These are phyloP conservation scores for Lithophane leautieri DNA, from an alignment of 2,888 invertebrate species.

Conservation along the genomic window DNA sequence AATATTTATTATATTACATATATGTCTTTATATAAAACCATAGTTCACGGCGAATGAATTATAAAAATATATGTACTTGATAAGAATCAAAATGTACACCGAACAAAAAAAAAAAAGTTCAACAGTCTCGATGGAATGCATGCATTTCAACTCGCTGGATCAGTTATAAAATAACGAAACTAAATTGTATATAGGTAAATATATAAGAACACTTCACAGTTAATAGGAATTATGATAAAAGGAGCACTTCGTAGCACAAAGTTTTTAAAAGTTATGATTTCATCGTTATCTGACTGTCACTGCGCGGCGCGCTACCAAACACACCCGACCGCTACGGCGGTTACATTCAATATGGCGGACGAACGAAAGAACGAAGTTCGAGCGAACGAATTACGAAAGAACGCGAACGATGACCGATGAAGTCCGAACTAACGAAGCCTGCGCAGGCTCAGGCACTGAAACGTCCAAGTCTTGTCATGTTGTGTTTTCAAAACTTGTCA, in stretches of 20 bases:
- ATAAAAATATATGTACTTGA: slow-evolving; percentile 75
- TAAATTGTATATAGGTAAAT: slow-evolving; percentile 53
- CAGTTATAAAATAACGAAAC: slow-evolving; percentile 65
- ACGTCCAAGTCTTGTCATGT: slow-evolving; percentile 26
- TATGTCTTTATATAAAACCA: slow-evolving; percentile 65
- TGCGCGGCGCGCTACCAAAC: slow-evolving; percentile 75
- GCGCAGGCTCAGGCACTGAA: slow-evolving; percentile 49
- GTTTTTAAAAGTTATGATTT: slow-evolving; percentile 81
- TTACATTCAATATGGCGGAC: slow-evolving; percentile 86
- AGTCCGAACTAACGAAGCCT: slow-evolving; percentile 47
- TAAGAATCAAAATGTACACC: slow-evolving; percentile 85
- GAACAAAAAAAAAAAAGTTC: slow-evolving; percentile 86
- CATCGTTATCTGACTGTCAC: slow-evolving; percentile 85
- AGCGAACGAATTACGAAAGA: slow-evolving; percentile 64
- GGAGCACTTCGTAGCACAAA: slow-evolving; percentile 73
- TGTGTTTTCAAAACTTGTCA: slow-evolving; percentile 39
- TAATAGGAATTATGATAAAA: slow-evolving; percentile 63
- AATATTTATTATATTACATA: slow-evolving; percentile 64
- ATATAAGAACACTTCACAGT: slow-evolving; percentile 76
- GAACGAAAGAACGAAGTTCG: slow-evolving; percentile 65
- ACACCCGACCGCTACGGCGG: slow-evolving; percentile 73
- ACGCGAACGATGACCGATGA: slow-evolving; percentile 57
- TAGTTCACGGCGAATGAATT: slow-evolving; percentile 73
- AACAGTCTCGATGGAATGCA: slow-evolving; percentile 89
- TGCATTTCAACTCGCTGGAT: slow-evolving; percentile 85